Percentiles rank a stretch among this genome's conserved stretches.
Conservation (phyloP, 1,140 invertebrate genomes). For the Drosophila cardini region DNA sequence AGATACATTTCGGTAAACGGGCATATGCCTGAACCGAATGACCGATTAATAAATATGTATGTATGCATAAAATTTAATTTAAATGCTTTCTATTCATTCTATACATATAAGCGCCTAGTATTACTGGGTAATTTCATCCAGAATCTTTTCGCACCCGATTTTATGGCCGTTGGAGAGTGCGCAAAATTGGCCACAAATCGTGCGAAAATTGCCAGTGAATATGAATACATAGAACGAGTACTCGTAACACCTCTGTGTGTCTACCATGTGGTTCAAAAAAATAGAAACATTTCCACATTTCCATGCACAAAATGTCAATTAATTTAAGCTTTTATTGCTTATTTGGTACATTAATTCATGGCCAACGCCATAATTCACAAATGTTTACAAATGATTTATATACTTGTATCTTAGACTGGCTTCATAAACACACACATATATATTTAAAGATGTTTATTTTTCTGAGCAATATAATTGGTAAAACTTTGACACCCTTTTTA, state of each 20-base stretch:
- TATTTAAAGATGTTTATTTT: background rate
- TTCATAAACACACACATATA: background rate
- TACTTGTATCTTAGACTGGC: background rate
- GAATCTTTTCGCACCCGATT: slow-evolving; percentile 31
- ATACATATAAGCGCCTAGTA: slow-evolving; percentile 12
- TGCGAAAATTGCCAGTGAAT: slow-evolving; percentile 51
- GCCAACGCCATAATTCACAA: slow-evolving; percentile 25
- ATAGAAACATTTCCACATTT: slow-evolving; percentile 32
- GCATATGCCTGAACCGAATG: slow-evolving; percentile 49
- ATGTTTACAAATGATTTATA: slow-evolving; percentile 18
- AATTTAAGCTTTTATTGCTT: slow-evolving; percentile 74
- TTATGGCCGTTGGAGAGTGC: slow-evolving; percentile 52
- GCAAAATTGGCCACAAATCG: slow-evolving; percentile 69
- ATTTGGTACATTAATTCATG: slow-evolving; percentile 33
- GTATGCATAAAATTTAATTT: slow-evolving; percentile 66
- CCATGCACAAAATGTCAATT: slow-evolving; percentile 65
- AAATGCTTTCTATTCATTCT: slow-evolving; percentile 47
- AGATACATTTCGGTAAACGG: slow-evolving; percentile 14
- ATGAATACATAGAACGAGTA: background rate
- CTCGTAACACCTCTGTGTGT: background rate
- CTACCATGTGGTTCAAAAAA: too few species aligned
- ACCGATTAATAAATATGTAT: slow-evolving; percentile 74
- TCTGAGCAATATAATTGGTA: background rate
- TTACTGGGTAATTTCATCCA: slow-evolving; percentile 26
- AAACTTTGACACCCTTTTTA: background rate